Base-by-base conservation (phyloP, 2,888 invertebrate species). In the Ectemnius cavifrons region DNA sequence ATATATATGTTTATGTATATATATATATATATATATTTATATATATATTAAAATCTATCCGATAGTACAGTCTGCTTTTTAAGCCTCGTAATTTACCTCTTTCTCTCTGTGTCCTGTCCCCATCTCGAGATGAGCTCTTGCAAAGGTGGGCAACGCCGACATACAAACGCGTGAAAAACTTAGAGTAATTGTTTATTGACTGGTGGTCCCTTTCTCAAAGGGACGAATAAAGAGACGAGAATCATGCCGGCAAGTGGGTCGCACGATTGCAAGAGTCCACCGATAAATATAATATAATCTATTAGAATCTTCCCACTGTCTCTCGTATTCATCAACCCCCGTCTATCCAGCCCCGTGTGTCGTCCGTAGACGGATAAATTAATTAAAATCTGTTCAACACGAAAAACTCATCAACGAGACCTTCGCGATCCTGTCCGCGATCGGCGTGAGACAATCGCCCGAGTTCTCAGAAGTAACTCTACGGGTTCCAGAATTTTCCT, bases 31-130 rank as follows among this genome's bases (percentile, higher is more conserved):
- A 81, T 78, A 82, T 82, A 79, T 84, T 84, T 81, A 86, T 86
- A 81, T 82, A 85, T 89, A 88, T 89, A 88, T 89, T 89, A 88
- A 88, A 89, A 87, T 89, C 89, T 88, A 90, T 89, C 86, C 83
- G 83, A 89, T 90, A 89, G 89, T 90, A 89, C 90, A 90, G 90
- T 90, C 89, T 90, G 90, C 89, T 89, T 90, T 87, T 87, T 88
- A 89, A 90, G 90, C 90, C 90, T 89, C 90, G 87, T 90, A 86
- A 83, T 77, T 80, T 81, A 79, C 63, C 61, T 66, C 63, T 72
- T 57, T 75, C 66, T 67, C 69, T 73, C 28, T 63, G 73, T 73
- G 47, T 64, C 69, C 59, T 71, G 47, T 67, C 63, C 52, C 47
- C 74, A 68, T 69, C 57, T 75, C 66, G 65, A 69, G 28, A 60